Base-by-base conservation (phyloP, 2,888 invertebrate species). In the Chalcosyrphus nemorum region DNA sequence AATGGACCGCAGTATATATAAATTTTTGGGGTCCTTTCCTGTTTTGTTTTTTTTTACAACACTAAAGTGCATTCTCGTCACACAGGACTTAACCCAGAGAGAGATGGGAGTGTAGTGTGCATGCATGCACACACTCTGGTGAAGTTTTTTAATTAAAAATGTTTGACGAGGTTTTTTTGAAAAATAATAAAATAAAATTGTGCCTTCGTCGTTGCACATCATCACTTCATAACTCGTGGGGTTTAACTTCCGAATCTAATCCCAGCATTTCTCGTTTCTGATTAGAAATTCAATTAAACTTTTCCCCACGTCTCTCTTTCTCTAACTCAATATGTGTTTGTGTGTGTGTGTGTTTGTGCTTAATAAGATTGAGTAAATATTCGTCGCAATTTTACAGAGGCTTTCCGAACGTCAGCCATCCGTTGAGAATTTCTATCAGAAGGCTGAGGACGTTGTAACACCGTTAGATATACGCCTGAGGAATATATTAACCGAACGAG, bases 401-500 rank as follows among this genome's bases (percentile, higher is more conserved):
- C 68, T 84, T 75, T 68, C 68, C 70, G 80, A 75, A 61, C 84
- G 84, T 54, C 82, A 86, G 54, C 61, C 65, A 61, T 76, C 68
- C 57, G 56, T 76, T 6, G 82, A 76, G 54, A 86, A 86, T 19
- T 86, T 81, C 65, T 86, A 86, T 63, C 81, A 81, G 38, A 61
- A 65, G 24, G 74, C 84, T 17, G 86, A 86, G 74, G 84, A 86
- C 74, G 65, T 77, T 15, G 74, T 81, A 13, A 50, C 84, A 59
- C 66, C 61, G 38, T 17, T 76, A 38, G 78, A 85, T 61, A 59
- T 70, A 29, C 76, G 82, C 41, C 71, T 76, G 47, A 74, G 59
- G 61, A 71, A 88, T 87, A 89, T 88, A 88, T 68, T 86, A 54
- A 86, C 80, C 57, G 76, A 81, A 76, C 75, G 71, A 11, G 76